These are phyloP conservation scores for Chrysolina haemoptera DNA, from an alignment of 2,888 invertebrate species.

Conservation along the genomic window DNA sequence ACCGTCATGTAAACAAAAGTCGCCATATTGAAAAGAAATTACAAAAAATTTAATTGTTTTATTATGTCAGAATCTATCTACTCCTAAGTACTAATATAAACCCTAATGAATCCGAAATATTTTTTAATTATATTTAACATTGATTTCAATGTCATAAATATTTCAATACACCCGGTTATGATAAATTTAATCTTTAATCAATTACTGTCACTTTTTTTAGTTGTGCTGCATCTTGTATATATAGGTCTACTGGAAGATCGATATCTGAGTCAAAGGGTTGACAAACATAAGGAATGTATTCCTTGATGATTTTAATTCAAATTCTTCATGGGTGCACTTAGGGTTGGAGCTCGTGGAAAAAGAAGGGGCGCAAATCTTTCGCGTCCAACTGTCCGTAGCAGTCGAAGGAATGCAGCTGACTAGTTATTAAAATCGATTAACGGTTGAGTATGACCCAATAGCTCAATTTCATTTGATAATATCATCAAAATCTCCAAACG, in stretches of 20 bases:
- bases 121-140: no score
- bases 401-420: slow-evolving; percentile 10
- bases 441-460: background rate
- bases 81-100: no score
- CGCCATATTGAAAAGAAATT: no score
- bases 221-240: slow-evolving; percentile 33
- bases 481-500: background rate
- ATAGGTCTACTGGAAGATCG: slow-evolving; percentile 40
- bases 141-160: no score
- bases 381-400: slow-evolving; percentile 25
- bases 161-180: no score
- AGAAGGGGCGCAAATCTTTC: slow-evolving; percentile 39
- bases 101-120: no score
- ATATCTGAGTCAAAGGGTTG: slow-evolving; percentile 48
- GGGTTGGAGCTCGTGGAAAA: slow-evolving; percentile 36
- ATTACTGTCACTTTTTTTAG: background rate
- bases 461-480: background rate
- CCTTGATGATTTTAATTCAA: slow-evolving; percentile 43
- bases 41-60: no score
- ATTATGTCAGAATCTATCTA: no score
- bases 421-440: background rate
- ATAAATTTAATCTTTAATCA: no score
- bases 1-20: no score
- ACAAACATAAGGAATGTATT: slow-evolving; percentile 43
- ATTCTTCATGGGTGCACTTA: slow-evolving; percentile 39